phyloP scores from a whole-genome alignment of 2,797 vertebrate species.

The Amphiprion clarkii region DNA sequence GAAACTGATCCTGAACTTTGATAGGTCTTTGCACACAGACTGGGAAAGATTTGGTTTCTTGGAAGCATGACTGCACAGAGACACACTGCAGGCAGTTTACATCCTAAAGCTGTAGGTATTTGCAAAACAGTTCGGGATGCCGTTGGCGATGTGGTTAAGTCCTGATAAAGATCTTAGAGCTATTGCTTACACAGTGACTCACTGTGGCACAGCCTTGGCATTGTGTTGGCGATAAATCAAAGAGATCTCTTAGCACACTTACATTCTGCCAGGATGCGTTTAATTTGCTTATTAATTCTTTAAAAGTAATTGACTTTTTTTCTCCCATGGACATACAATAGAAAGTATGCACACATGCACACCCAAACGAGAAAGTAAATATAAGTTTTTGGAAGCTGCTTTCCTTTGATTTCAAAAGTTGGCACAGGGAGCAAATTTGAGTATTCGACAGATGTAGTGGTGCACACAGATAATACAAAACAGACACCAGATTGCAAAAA shows the following conservation, averaged over 20 bases:
- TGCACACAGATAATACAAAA: constrained; percentile 18
- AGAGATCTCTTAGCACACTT: constrained; percentile 30
- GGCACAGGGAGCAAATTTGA: constrained; percentile 2
- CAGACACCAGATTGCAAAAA: constrained; percentile 29
- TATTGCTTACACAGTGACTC: constrained; percentile 42
- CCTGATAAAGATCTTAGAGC: constrained; percentile 49
- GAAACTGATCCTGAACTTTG: constrained; percentile 47
- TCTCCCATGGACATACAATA: not conserved
- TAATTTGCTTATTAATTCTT: constrained; percentile 29
- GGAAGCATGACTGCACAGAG: constrained; percentile 4
- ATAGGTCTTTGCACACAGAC: constrained; percentile 37
- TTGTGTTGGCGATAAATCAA: constrained; percentile 5
- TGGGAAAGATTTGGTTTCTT: constrained; percentile 22
- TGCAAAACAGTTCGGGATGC: constrained; percentile 19
- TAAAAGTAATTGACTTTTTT: not conserved
- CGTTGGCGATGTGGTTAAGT: constrained; percentile 30
- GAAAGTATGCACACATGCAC: not conserved
- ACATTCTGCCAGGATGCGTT: constrained; percentile 29
- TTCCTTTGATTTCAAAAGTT: not conserved
- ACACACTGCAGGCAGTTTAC: constrained; percentile 3
- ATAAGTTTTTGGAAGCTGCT: not conserved
- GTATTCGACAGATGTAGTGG: not conserved
- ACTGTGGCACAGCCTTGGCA: constrained; percentile 42
- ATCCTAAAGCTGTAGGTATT: constrained; percentile 20
- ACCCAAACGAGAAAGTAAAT: not conserved